Evolutionary conservation across 2,113 vertebrate genomes (phyloP).

Genomic region (Motacilla alba): DNA sequence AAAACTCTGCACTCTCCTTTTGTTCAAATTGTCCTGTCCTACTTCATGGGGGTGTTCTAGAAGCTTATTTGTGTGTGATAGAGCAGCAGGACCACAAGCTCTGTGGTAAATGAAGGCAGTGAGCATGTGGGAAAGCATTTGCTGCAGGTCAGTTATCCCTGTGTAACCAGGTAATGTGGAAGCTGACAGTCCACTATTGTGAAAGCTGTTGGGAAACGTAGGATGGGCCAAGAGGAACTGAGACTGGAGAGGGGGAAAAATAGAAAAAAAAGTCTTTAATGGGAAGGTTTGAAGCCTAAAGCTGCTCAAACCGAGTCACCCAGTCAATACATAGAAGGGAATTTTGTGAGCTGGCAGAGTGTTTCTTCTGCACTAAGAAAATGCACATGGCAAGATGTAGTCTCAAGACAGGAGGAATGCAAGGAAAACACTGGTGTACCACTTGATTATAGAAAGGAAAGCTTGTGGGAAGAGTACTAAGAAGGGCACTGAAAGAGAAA

Average conservation of each 20-base stretch:
- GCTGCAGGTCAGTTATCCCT: background rate
- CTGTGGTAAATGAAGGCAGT: background rate
- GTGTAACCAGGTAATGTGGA: background rate
- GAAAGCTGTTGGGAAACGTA: background rate
- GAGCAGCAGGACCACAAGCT: background rate
- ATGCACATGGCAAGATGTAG: fast-evolving
- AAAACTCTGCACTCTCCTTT: background rate
- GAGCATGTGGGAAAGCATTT: background rate
- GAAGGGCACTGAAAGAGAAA: background rate
- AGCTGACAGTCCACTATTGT: background rate
- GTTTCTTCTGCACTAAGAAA: background rate
- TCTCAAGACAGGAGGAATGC: background rate
- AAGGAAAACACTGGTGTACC: background rate
- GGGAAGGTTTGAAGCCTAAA: background rate
- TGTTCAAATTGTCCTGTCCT: background rate
- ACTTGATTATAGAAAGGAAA: background rate
- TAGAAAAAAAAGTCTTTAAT: background rate
- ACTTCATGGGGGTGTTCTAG: background rate
- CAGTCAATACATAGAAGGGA: background rate
- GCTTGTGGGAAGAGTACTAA: background rate
- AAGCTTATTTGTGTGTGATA: background rate
- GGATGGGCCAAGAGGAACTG: background rate
- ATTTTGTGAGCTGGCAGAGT: background rate
- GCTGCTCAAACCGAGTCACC: fast-evolving
- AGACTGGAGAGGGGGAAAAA: background rate